Evolutionary conservation across 2,888 invertebrate genomes (phyloP).

Genomic region (Acholoe squamosa): DNA sequence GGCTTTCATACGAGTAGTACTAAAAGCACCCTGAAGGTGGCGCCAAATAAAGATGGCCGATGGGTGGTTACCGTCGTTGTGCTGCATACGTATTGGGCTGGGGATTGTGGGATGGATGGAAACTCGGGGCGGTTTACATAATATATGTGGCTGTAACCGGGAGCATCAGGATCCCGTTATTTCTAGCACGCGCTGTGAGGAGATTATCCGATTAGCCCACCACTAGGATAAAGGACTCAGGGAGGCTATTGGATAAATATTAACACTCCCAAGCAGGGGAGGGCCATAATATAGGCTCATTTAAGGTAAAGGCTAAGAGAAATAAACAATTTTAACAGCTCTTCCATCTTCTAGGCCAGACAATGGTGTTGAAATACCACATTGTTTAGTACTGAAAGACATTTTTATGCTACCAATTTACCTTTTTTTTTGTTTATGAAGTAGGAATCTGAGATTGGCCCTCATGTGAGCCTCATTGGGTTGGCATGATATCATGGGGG

Average conservation of each 20-base stretch:
- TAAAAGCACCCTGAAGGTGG: constrained; percentile 38
- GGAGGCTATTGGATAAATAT: constrained; percentile 5
- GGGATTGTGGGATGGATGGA: neutral
- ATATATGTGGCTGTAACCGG: neutral
- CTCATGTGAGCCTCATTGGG: neutral
- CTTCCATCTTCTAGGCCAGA: neutral
- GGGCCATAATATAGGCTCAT: neutral
- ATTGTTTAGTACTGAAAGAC: neutral
- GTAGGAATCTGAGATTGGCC: neutral
- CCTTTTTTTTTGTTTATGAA: too few relatives aligned
- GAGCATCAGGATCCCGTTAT: neutral
- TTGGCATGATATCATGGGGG: neutral
- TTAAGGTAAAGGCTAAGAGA: neutral
- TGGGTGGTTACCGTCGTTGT: neutral
- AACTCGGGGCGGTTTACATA: neutral
- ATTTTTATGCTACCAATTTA: neutral
- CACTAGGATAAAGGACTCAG: neutral
- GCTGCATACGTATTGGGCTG: constrained; percentile 14
- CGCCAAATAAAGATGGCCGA: constrained; percentile 40
- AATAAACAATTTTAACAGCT: neutral
- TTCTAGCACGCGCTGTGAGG: neutral
- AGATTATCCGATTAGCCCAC: neutral
- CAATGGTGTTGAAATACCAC: too few relatives aligned
- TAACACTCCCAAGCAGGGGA: neutral
- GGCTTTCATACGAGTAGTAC: constrained; percentile 23